phyloP scores from a whole-genome alignment of 2,113 vertebrate species.

The Engraulis encrasicolus region DNA sequence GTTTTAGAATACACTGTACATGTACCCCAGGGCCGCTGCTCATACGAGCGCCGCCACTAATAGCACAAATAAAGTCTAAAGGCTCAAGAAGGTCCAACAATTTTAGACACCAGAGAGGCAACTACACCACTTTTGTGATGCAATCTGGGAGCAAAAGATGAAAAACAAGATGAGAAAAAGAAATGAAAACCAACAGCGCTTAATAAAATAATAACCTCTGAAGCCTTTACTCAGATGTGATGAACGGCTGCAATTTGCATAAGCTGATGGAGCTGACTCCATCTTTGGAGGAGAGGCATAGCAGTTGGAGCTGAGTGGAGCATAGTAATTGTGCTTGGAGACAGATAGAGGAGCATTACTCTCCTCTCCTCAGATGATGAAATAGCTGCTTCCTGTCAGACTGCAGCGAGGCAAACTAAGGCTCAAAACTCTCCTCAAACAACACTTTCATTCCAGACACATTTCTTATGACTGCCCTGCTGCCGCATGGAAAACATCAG shows the following conservation, averaged over 20 bases:
- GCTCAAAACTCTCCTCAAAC: neutral
- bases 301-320: neutral
- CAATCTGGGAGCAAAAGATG: neutral
- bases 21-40: no score
- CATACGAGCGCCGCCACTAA: no score
- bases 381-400: neutral
- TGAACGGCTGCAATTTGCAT: neutral
- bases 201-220: slow-evolving; percentile 9
- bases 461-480: no score
- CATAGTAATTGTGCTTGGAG: neutral
- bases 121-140: neutral
- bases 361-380: neutral
- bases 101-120: no score
- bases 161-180: neutral
- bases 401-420: neutral
- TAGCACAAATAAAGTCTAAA: no score
- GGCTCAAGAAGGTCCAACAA: no score
- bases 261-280: neutral
- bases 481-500: neutral
- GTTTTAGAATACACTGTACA: no score
- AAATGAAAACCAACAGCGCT: no score
- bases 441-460: neutral
- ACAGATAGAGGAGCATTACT: neutral
- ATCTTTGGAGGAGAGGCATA: neutral
- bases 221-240: neutral